These are phyloP conservation scores for Chydorus sphaericus DNA, from an alignment of 2,888 invertebrate genomes.

Conservation along the genomic window DNA sequence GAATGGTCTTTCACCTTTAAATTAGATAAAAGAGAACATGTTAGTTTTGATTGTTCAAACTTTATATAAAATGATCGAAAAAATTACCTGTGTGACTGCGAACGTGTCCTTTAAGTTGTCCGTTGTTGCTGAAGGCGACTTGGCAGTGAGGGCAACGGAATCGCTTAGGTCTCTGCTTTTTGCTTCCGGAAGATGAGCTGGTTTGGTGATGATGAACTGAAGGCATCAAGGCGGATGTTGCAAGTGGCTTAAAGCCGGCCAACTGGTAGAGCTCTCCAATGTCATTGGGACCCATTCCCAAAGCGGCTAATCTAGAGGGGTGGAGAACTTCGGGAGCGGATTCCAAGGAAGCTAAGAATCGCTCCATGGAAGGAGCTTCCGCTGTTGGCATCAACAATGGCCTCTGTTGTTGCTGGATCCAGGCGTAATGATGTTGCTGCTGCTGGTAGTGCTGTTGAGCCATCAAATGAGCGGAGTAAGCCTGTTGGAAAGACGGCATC, in stretches of 20 bases:
- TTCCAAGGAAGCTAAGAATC: conserved; percentile 9
- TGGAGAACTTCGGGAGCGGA: conserved; percentile 6
- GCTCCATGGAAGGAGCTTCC: not conserved
- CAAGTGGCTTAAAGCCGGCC: conserved; percentile 4
- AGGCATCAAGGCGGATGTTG: not conserved
- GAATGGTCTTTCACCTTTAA: conserved; percentile 65
- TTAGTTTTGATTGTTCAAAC: not conserved
- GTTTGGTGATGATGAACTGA: not conserved
- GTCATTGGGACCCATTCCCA: conserved; percentile 2
- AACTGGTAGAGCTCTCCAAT: conserved; percentile 6
- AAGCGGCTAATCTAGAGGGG: not conserved
- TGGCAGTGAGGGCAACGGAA: conserved; percentile 53
- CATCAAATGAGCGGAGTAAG: not conserved
- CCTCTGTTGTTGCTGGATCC: not conserved
- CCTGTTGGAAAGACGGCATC: not conserved
- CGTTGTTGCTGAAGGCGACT: conserved; percentile 85
- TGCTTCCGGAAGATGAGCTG: conserved; percentile 15
- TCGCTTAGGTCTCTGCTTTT: conserved; percentile 29
- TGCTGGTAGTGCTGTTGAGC: not conserved
- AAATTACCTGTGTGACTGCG: conserved; percentile 63
- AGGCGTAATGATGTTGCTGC: not conserved
- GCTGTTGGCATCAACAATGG: too few species aligned
- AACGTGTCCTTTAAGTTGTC: conserved; percentile 80
- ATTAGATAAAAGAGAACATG: not conserved
- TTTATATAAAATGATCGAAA: not conserved